Evolutionary conservation across 2,888 invertebrate species (phyloP).

Genomic region (Chironomus riparius): DNA sequence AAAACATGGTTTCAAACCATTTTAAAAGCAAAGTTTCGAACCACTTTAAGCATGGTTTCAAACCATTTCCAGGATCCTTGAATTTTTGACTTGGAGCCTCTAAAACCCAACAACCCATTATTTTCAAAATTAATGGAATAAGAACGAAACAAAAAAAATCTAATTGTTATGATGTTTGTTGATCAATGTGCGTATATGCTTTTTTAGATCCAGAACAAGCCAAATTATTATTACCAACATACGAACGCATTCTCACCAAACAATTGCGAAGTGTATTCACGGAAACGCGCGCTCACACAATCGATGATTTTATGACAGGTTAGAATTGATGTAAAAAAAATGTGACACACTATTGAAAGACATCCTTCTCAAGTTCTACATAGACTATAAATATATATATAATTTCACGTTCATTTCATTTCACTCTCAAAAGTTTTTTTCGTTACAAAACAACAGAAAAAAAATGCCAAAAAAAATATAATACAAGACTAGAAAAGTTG

Average conservation of each 20-base stretch:
- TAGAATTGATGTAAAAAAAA: conserved; percentile 28
- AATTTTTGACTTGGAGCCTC: not conserved
- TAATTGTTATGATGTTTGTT: not conserved
- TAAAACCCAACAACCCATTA: not conserved
- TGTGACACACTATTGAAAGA: not conserved
- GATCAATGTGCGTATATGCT: conserved; percentile 4
- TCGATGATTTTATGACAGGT: conserved; percentile 37
- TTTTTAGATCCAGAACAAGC: conserved; percentile 26
- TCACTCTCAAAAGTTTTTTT: not conserved
- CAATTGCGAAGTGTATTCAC: conserved; percentile 33
- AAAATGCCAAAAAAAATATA: not conserved
- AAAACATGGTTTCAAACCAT: too few species aligned
- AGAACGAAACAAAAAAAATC: too few species aligned
- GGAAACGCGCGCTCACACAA: conserved; percentile 35
- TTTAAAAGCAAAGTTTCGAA: too few species aligned
- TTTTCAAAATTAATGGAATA: too few species aligned
- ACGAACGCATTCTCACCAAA: conserved; percentile 29
- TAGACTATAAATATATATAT: not conserved
- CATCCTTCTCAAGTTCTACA: not conserved
- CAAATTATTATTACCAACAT: conserved; percentile 27
- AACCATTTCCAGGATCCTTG: too few species aligned
- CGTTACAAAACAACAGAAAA: not conserved
- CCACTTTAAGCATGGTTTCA: too few species aligned
- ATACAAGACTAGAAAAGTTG: not conserved
- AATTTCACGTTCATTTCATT: not conserved